Percentiles rank a stretch among this genome's conserved stretches.
Conservation (phyloP, 2,888 invertebrate genomes). For the Craniophora ligustri region DNA sequence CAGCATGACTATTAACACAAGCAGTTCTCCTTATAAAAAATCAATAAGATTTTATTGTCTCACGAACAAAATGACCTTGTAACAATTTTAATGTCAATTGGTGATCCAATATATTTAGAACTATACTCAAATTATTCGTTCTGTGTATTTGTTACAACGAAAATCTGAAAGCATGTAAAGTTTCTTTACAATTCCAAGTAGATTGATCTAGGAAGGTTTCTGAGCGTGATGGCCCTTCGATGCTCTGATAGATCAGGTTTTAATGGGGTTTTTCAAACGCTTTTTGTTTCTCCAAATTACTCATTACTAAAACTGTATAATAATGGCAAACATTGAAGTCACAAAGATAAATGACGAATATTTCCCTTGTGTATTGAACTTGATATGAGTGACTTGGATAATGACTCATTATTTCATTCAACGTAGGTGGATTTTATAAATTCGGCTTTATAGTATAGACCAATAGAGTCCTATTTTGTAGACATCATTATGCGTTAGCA, state of each 20-base stretch:
- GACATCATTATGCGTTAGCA: too few relatives aligned
- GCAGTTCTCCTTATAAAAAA: neutral
- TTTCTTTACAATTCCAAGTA: too few relatives aligned
- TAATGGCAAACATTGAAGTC: too few relatives aligned
- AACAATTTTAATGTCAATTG: neutral
- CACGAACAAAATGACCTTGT: neutral
- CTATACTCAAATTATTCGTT: too few relatives aligned
- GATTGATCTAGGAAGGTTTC: too few relatives aligned
- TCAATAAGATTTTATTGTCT: neutral
- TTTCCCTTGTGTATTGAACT: neutral
- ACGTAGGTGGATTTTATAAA: neutral
- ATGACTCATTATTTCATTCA: neutral
- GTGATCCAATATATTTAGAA: constrained; percentile 4
- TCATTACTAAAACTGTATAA: too few relatives aligned
- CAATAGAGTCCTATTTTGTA: neutral
- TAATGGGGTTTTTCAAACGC: too few relatives aligned
- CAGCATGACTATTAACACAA: neutral
- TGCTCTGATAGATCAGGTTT: too few relatives aligned
- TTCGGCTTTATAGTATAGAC: neutral
- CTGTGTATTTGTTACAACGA: too few relatives aligned
- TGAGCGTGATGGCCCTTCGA: too few relatives aligned
- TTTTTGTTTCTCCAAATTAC: too few relatives aligned
- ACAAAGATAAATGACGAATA: neutral
- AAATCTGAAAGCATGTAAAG: too few relatives aligned
- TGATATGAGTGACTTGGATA: neutral